Percentiles rank a stretch among this genome's conserved stretches.
phyloP scores from a whole-genome alignment of 2,888 invertebrate genomes.

The Myopa testacea region DNA sequence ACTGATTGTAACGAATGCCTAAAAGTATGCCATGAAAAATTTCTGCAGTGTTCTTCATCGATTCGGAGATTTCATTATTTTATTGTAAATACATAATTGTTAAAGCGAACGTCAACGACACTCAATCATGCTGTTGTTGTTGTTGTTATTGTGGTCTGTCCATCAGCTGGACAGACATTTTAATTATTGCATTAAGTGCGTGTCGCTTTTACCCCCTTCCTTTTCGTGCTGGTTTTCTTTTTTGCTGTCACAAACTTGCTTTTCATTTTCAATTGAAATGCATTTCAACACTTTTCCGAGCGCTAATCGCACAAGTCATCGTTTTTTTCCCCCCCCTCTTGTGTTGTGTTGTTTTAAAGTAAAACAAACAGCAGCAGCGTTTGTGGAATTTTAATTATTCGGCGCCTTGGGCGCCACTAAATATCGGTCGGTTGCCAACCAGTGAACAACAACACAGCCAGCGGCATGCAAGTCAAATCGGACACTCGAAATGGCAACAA shows the following conservation, averaged over 20 bases:
- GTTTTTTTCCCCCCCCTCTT: not conserved
- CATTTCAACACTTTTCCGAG: constrained; percentile 41
- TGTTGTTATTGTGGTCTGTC: constrained; percentile 2
- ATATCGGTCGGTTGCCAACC: not conserved
- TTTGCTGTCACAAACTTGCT: not conserved
- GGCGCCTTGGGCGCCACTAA: constrained; percentile 45
- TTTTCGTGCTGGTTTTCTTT: not conserved
- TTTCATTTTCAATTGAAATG: constrained; percentile 42
- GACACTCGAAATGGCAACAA: constrained; percentile 42
- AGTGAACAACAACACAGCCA: not conserved
- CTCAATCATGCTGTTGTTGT: not conserved
- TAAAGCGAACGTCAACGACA: not conserved
- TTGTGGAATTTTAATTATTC: constrained; percentile 44
- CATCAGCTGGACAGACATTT: not conserved
- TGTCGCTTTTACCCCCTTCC: not conserved
- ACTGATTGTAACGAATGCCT: constrained; percentile 1
- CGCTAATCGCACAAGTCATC: not conserved
- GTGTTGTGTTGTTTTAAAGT: constrained; percentile 5
- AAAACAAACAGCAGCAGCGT: constrained; percentile 1
- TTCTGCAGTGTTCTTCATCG: not conserved
- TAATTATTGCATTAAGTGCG: constrained; percentile 8
- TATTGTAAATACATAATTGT: not conserved
- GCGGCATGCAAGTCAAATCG: constrained; percentile 18
- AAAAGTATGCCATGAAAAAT: constrained; percentile 33
- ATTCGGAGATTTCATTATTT: not conserved